Conservation (phyloP, 2,113 vertebrate genomes). For the Riparia riparia region DNA sequence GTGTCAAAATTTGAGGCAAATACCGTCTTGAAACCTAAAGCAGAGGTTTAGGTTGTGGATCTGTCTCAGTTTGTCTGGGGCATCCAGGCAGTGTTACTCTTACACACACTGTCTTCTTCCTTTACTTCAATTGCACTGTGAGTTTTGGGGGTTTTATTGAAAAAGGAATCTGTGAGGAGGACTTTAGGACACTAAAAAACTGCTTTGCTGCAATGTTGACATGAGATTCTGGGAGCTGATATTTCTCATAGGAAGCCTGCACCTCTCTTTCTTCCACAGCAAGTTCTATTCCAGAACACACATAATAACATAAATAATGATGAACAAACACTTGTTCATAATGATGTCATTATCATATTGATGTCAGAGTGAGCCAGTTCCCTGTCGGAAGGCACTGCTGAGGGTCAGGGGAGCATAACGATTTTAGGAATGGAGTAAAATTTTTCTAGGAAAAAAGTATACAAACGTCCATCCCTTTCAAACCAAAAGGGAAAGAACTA, state of each 20-base stretch:
- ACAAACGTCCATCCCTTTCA: neutral
- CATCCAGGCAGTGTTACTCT: neutral
- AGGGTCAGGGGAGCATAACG: neutral
- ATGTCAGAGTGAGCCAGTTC: neutral
- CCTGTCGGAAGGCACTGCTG: neutral
- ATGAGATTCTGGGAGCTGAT: neutral
- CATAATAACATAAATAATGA: neutral
- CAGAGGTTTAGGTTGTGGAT: neutral
- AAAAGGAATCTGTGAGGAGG: neutral
- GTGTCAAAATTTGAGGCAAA: neutral
- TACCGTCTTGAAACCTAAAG: neutral
- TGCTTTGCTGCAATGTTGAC: neutral
- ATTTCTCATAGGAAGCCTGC: neutral
- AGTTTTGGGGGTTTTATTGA: fast-evolving
- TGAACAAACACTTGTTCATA: neutral
- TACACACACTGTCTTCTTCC: neutral
- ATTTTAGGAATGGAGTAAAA: neutral
- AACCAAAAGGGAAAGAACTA: neutral
- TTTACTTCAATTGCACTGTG: neutral
- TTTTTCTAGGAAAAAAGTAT: neutral
- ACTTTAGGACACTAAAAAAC: neutral
- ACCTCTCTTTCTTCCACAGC: neutral
- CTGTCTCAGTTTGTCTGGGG: neutral
- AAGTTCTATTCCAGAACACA: neutral
- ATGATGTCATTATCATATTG: neutral